phyloP scores from a whole-genome alignment of 2,113 vertebrate species.

The Parus major region DNA sequence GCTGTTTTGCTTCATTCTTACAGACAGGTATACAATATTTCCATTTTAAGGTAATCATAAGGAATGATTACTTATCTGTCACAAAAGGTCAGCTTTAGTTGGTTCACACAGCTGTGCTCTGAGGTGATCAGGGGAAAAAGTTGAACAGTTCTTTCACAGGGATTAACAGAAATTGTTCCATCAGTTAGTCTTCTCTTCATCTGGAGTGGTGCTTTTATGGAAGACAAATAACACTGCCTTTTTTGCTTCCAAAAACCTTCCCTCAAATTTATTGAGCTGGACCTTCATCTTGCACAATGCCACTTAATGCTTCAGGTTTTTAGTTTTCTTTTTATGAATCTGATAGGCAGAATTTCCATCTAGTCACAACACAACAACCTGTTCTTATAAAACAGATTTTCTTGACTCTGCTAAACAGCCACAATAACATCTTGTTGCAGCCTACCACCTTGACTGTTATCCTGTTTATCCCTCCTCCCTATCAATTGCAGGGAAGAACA shows the following conservation, averaged over 20 bases:
- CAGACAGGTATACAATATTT: not conserved
- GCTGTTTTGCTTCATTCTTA: not conserved
- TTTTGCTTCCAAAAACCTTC: not conserved
- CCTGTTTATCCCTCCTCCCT: rapidly evolving
- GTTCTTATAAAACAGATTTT: not conserved
- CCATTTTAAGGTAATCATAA: not conserved
- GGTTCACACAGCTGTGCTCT: not conserved
- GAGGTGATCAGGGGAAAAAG: not conserved
- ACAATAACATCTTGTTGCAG: not conserved
- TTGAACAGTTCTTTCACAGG: not conserved
- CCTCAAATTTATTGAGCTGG: not conserved
- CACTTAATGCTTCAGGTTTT: not conserved
- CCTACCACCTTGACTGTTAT: not conserved
- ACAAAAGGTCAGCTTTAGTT: not conserved
- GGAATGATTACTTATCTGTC: not conserved
- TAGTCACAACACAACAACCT: not conserved
- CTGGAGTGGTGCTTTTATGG: not conserved
- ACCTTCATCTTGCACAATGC: not conserved
- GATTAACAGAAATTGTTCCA: not conserved
- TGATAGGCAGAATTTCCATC: not conserved
- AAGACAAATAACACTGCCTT: not conserved
- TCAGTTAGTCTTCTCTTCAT: not conserved
- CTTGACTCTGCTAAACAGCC: not conserved
- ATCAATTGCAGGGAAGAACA: not conserved
- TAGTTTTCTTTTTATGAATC: not conserved